Base-by-base conservation (phyloP, 2,797 vertebrate species). In the Onychomys torridus region DNA sequence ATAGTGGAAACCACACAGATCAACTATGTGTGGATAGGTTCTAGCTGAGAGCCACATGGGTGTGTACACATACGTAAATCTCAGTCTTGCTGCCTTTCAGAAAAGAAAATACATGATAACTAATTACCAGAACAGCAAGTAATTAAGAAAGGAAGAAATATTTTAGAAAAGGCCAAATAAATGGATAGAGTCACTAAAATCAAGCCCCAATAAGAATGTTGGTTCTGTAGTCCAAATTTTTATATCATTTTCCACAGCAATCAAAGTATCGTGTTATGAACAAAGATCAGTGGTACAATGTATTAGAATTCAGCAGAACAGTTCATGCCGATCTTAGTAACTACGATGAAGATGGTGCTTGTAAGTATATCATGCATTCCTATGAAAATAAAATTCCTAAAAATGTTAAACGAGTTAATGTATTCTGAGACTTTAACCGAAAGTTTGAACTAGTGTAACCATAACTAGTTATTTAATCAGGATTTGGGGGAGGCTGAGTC, bases 241-340 rank as follows among this genome's bases (percentile, higher is more conserved):
- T 96, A 34, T 95, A 73, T 97, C 96, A 25, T 83, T 96, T 98
- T 98, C 97, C 91, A 43, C 96, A 99, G 99, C 99, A 99, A 98
- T 99, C 99, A 11, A 99, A 99, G 97, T 99, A 99, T 96, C 99
- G 99, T 97, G 99, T 99, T 90, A 99, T 99, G 99, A 99, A 99
- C 98, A 99, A 99, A 98, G 99, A 99, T 99, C 99, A 99, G 98
- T 99, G 99, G 99, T 99, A 99, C 98, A 99, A 99, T 12, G 99
- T 99, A 87, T 99, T 99, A 98, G 99, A 99, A 98, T 99, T 99
- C 98, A 99, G 99, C 99, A 99, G 99, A 97, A 99, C 99, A 96
- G 99, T 99, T 96, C 99, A 99, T 97, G 98, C 99, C 52, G 99
- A 99, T 98, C 99, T 99, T 99, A 99, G 99, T 98, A 99, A 99